Evolutionary conservation across 2,888 invertebrate genomes (phyloP).

Genomic region (Leptinotarsa peninsularis): DNA sequence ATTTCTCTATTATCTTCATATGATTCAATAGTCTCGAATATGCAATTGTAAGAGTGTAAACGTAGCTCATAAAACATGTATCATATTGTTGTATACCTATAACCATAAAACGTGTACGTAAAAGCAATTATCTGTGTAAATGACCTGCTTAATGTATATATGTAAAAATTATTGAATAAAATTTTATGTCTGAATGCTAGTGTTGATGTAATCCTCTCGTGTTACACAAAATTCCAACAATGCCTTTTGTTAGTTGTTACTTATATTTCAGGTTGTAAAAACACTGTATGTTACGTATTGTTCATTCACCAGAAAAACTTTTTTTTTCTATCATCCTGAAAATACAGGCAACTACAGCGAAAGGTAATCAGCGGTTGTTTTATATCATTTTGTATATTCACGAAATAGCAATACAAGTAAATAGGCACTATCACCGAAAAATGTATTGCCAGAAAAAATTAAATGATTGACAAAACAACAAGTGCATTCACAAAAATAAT

Average conservation of each 20-base stretch:
- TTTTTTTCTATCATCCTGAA: neutral
- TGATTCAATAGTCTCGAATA: neutral
- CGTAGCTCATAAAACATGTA: constrained; percentile 18
- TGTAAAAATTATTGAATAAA: constrained; percentile 35
- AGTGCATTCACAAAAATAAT: too few species aligned
- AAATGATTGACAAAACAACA: too few species aligned
- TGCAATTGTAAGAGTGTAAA: constrained; percentile 6
- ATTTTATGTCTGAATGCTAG: constrained; percentile 16
- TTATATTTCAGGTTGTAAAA: neutral
- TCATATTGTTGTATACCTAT: constrained; percentile 27
- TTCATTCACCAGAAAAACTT: neutral
- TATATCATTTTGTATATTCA: too few species aligned
- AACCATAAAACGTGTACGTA: constrained; percentile 23
- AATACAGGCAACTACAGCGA: neutral
- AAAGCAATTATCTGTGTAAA: constrained; percentile 34
- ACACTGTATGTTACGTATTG: neutral
- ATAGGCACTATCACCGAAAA: too few species aligned
- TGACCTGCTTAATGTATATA: constrained; percentile 35
- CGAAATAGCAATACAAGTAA: too few species aligned
- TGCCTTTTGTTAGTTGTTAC: neutral
- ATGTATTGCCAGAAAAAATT: too few species aligned
- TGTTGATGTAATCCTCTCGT: neutral
- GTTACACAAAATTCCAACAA: too few species aligned
- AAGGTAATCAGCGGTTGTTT: too few species aligned
- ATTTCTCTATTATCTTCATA: neutral